Percentiles rank a stretch among this genome's conserved stretches.
phyloP scores from a whole-genome alignment of 2,113 vertebrate genomes.

The Anas platyrhynchos region DNA sequence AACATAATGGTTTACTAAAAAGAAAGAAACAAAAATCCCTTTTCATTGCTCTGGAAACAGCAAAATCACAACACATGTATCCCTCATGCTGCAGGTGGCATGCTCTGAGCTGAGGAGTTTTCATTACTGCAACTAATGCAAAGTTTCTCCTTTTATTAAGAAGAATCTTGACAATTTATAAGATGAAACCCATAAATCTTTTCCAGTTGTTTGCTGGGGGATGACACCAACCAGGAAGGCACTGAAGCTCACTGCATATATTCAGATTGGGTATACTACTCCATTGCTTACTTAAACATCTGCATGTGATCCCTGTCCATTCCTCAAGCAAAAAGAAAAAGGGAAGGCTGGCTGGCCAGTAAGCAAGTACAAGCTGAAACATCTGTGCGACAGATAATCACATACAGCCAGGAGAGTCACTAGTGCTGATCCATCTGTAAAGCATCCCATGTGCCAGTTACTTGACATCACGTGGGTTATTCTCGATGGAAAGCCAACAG shows the following conservation, averaged over 20 bases:
- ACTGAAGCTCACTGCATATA: neutral
- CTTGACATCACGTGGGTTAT: slow-evolving; percentile 73
- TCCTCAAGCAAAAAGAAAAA: neutral
- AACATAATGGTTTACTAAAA: neutral
- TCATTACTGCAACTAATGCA: neutral
- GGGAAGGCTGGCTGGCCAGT: slow-evolving; percentile 48
- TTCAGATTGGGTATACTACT: slow-evolving; percentile 32
- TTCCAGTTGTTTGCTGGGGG: neutral
- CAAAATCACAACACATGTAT: neutral
- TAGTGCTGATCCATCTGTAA: slow-evolving; percentile 66
- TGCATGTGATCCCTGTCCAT: slow-evolving; percentile 36
- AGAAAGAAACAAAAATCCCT: neutral
- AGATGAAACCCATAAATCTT: neutral
- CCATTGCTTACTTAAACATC: slow-evolving; percentile 41
- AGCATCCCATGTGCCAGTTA: slow-evolving; percentile 50
- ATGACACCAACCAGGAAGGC: neutral
- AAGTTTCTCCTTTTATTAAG: neutral
- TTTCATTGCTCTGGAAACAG: neutral
- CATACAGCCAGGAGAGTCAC: slow-evolving; percentile 37
- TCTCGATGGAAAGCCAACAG: slow-evolving; percentile 55
- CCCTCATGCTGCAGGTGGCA: neutral
- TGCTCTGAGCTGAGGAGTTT: neutral
- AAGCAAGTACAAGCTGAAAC: slow-evolving; percentile 67
- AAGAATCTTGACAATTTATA: neutral
- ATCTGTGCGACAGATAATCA: slow-evolving; percentile 77